Evolutionary conservation across 2,888 invertebrate species (phyloP).

Genomic region (Steinernema carpocapsae): DNA sequence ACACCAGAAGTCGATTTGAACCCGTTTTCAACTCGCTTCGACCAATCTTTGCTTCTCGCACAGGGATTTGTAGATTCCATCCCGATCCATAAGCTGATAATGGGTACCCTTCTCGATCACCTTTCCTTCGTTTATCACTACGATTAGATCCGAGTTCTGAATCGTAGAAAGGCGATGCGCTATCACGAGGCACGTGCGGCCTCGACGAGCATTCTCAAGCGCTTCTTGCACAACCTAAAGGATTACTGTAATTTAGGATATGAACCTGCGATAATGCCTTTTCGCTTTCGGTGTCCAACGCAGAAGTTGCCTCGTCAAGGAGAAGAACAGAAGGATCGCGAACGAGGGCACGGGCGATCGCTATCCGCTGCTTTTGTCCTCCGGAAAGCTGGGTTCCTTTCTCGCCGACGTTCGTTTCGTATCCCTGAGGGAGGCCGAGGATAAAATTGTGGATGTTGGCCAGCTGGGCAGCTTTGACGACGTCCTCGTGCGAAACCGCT

Average conservation of each 20-base stretch:
- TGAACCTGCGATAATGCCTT: conserved; percentile 34
- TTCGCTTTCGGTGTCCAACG: conserved; percentile 52
- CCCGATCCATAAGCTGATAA: conserved; percentile 52
- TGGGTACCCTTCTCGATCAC: conserved; percentile 55
- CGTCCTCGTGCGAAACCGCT: conserved; percentile 62
- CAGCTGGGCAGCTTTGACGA: conserved; percentile 69
- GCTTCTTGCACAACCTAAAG: conserved; percentile 85
- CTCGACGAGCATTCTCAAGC: conserved; percentile 79
- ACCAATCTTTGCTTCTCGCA: conserved; percentile 56
- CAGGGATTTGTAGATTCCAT: conserved; percentile 58
- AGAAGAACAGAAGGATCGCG: conserved; percentile 48
- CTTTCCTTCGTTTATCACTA: conserved; percentile 50
- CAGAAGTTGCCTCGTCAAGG: conserved; percentile 54
- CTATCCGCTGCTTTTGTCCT: conserved; percentile 70
- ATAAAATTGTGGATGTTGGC: conserved; percentile 72
- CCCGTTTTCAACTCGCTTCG: neutral
- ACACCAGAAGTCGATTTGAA: neutral
- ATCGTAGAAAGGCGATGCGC: conserved; percentile 66
- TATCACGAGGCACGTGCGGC: conserved; percentile 67
- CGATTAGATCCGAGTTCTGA: conserved; percentile 61
- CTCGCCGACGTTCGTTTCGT: conserved; percentile 70
- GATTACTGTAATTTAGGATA: neutral
- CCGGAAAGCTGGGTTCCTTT: conserved; percentile 71
- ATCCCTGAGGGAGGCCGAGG: conserved; percentile 69
- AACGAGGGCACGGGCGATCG: conserved; percentile 58